Evolutionary conservation across 2,888 invertebrate genomes (phyloP).

Genomic region (Cheilosia grossa): DNA sequence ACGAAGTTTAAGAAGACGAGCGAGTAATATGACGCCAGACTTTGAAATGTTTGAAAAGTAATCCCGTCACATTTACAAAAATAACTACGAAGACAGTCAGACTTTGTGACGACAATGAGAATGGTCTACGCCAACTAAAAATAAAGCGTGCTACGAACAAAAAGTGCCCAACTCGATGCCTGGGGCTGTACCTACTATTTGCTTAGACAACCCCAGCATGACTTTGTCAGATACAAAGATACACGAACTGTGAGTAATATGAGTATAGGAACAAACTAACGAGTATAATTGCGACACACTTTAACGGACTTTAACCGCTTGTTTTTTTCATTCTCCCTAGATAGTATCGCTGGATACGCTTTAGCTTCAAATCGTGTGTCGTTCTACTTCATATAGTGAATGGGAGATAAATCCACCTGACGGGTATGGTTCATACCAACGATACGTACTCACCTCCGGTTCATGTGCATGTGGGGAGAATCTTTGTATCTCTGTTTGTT

Average conservation of each 20-base stretch:
- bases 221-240: conserved; percentile 14
- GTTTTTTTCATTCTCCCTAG: neutral
- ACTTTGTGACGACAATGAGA: conserved; percentile 25
- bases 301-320: conserved; percentile 23
- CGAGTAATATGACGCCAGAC: conserved; percentile 55
- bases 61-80: conserved; percentile 45
- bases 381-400: conserved; percentile 42
- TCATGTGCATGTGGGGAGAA: conserved; percentile 2
- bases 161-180: conserved; percentile 17
- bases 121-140: neutral
- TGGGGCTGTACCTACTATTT: conserved; percentile 17
- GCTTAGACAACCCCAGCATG: conserved; percentile 24
- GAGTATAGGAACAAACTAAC: conserved; percentile 4
- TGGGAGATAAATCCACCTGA: conserved; percentile 9
- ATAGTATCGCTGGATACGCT: conserved; percentile 13
- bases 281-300: conserved; percentile 60
- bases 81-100: conserved; percentile 28
- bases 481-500: conserved; percentile 46
- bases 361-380: conserved; percentile 45
- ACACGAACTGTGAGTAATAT: conserved; percentile 20
- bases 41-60: conserved; percentile 50
- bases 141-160: conserved; percentile 3
- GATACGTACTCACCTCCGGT: conserved; percentile 28
- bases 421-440: conserved; percentile 24
- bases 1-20: conserved; percentile 46